phyloP scores from a whole-genome alignment of 2,888 invertebrate species.

The Cataglyphis altisquamis region DNA sequence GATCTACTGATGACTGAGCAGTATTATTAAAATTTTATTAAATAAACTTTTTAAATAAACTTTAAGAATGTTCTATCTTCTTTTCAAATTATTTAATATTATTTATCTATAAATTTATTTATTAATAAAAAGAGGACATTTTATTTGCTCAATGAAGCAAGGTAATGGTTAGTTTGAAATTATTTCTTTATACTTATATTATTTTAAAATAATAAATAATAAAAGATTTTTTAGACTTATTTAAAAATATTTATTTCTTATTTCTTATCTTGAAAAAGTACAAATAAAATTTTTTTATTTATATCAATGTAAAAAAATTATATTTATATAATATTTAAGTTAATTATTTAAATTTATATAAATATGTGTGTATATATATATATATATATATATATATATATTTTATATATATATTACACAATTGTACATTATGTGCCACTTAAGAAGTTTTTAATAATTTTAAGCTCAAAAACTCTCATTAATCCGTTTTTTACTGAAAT shows the following conservation, averaged over 20 bases:
- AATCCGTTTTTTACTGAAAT: slow-evolving; percentile 25
- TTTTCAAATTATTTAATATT: slow-evolving; percentile 33
- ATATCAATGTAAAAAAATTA: neutral
- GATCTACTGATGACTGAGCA: slow-evolving; percentile 48
- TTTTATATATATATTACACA: neutral
- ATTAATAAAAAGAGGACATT: slow-evolving; percentile 11
- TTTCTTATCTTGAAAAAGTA: neutral
- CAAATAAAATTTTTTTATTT: neutral
- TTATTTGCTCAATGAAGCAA: slow-evolving; percentile 32
- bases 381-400: too few species aligned
- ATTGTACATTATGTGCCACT: neutral
- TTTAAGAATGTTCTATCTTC: slow-evolving; percentile 40
- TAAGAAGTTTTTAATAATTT: slow-evolving; percentile 5
- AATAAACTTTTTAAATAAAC: slow-evolving; percentile 3
- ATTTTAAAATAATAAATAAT: neutral
- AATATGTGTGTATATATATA: neutral
- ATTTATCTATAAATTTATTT: slow-evolving; percentile 35
- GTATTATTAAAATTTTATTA: slow-evolving; percentile 36
- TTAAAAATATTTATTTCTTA: neutral
- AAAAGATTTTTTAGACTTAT: neutral
- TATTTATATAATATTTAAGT: neutral
- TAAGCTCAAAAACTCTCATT: neutral
- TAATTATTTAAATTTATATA: slow-evolving; percentile 10
- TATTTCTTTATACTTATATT: slow-evolving; percentile 35
- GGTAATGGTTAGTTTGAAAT: slow-evolving; percentile 27